These are phyloP conservation scores for Buphagus erythrorhynchus DNA, from an alignment of 2,797 vertebrate genomes.

Conservation along the genomic window DNA sequence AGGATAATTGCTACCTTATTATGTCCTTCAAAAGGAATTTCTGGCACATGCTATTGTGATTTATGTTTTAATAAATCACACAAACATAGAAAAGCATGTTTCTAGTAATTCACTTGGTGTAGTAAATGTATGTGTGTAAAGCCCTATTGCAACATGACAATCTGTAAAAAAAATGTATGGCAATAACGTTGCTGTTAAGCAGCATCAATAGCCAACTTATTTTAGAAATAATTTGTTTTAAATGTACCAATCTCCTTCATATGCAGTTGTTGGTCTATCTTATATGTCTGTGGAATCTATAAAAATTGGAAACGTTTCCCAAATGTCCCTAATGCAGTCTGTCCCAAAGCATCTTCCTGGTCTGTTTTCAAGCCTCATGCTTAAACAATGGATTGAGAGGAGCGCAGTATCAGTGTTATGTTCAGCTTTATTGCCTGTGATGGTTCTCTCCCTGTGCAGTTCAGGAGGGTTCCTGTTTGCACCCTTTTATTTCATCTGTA, in stretches of 20 bases:
- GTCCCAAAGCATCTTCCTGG: neutral
- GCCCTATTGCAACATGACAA: neutral
- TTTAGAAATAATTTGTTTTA: neutral
- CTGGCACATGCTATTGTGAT: neutral
- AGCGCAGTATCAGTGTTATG: accelerated
- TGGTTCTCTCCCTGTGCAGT: neutral
- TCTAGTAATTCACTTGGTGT: neutral
- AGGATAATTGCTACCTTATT: slow-evolving; percentile 43
- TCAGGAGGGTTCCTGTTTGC: slow-evolving; percentile 30
- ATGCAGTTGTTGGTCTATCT: neutral
- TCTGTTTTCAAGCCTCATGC: neutral
- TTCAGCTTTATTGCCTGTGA: neutral
- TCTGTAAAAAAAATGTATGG: neutral
- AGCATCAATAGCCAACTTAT: neutral
- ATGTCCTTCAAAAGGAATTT: neutral
- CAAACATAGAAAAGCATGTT: neutral
- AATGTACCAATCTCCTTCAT: neutral
- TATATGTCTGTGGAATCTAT: neutral
- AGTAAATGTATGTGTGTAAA: neutral
- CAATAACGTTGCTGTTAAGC: neutral
- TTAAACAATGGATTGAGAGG: neutral
- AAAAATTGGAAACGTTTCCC: neutral
- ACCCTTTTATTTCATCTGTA: slow-evolving; percentile 30
- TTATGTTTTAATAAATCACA: slow-evolving; percentile 39
- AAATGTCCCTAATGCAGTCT: neutral